Percentiles rank a stretch among this genome's conserved stretches.
Conservation (phyloP, 1,140 invertebrate species). For the Scaptomyza pallida region DNA sequence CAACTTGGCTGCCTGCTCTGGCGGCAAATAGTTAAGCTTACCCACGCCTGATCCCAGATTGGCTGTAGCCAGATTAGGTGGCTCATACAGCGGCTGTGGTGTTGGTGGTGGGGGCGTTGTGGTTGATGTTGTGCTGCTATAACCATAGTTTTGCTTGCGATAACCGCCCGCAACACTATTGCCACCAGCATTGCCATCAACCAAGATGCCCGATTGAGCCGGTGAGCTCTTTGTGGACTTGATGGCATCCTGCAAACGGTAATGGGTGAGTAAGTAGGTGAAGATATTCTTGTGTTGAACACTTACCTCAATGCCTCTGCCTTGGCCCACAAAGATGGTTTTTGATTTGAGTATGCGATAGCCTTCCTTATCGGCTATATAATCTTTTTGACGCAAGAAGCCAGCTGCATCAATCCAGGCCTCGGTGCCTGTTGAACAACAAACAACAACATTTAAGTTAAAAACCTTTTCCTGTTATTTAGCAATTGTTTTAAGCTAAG, state of each 20-base stretch:
- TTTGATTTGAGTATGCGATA: conserved; percentile 92
- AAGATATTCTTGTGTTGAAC: background rate
- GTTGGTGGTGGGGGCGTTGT: conserved; percentile 57
- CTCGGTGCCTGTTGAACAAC: conserved; percentile 86
- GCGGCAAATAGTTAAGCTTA: conserved; percentile 78
- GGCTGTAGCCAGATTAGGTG: conserved; percentile 54
- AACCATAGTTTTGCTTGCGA: conserved; percentile 44
- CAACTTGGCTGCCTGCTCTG: conserved; percentile 79
- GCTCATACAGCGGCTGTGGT: conserved; percentile 50
- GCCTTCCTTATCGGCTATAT: conserved; percentile 92
- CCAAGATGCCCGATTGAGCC: conserved; percentile 87
- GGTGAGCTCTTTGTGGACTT: conserved; percentile 89
- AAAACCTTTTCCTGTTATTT: background rate
- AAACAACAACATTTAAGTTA: too few species aligned
- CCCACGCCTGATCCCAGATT: conserved; percentile 71
- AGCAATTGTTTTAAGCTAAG: background rate
- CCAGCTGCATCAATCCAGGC: conserved; percentile 94
- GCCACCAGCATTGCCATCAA: conserved; percentile 84
- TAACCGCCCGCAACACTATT: conserved; percentile 51
- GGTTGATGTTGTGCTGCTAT: conserved; percentile 53
- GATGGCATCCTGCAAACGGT: conserved; percentile 86
- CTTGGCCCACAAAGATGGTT: conserved; percentile 90
- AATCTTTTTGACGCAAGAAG: conserved; percentile 92
- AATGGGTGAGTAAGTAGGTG: conserved; percentile 1
- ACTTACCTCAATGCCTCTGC: conserved; percentile 86